A percentile compares a stretch with the other conserved stretches of the same genome.
These are phyloP conservation scores for Popillia japonica DNA, from an alignment of 1,140 invertebrate species.

Conservation along the genomic window DNA sequence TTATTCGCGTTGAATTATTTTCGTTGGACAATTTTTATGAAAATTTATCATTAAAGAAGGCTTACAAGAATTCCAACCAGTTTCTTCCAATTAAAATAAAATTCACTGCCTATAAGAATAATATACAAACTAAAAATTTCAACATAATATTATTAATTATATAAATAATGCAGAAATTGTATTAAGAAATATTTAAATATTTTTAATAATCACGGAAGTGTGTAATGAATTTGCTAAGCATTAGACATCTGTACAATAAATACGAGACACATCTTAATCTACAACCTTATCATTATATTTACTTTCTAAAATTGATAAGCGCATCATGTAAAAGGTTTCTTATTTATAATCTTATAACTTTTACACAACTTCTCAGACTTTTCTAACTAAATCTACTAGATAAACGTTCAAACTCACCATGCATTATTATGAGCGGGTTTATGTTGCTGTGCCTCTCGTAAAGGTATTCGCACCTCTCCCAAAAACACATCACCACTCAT, in stretches of 20 bases:
- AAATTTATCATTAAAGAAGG: no score
- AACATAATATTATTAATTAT: no score
- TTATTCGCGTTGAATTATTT: no score
- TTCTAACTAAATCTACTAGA: background rate
- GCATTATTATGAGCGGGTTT: conserved; percentile 67
- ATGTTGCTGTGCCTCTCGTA: conserved; percentile 71
- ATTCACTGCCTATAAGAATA: no score
- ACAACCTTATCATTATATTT: background rate
- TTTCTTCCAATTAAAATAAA: no score
- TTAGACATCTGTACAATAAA: background rate
- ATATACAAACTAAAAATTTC: no score
- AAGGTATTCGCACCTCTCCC: conserved; percentile 82
- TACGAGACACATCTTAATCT: conserved; percentile 9
- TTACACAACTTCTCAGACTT: background rate
- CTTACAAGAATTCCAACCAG: no score
- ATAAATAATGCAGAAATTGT: no score
- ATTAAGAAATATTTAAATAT: background rate
- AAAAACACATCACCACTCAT: conserved; percentile 82
- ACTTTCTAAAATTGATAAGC: background rate
- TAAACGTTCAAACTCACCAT: conserved; percentile 61
- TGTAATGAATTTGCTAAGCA: background rate
- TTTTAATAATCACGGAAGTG: background rate
- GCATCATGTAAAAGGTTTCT: background rate
- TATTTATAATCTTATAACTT: background rate
- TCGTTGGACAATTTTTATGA: no score